Evolutionary conservation across 2,888 invertebrate species (phyloP).

Genomic region (Chloroclysta siterata): DNA sequence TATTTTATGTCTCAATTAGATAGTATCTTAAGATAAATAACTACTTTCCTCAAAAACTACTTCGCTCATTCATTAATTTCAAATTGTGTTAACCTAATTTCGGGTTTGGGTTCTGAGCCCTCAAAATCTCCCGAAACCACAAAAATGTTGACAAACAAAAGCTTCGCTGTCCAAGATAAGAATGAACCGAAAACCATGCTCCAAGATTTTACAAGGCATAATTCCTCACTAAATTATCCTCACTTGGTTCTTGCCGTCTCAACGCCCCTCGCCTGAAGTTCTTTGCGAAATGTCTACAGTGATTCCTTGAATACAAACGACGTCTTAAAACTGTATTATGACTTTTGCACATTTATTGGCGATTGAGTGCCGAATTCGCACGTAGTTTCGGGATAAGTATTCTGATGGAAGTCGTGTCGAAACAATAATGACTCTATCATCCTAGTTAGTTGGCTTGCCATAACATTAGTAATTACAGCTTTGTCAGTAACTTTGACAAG

Average conservation of each 20-base stretch:
- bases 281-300: slow-evolving; percentile 83
- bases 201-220: slow-evolving; percentile 68
- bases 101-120: background rate
- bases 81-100: background rate
- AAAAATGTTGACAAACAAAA: slow-evolving; percentile 41
- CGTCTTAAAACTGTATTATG: slow-evolving; percentile 77
- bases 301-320: slow-evolving; percentile 86
- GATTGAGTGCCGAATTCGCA: slow-evolving; percentile 63
- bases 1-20: background rate
- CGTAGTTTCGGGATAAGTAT: slow-evolving; percentile 41
- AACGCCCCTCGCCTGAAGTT: slow-evolving; percentile 68
- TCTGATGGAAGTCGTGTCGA: slow-evolving; percentile 8
- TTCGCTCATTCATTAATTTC: background rate
- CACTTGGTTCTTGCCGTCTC: slow-evolving; percentile 72
- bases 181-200: slow-evolving; percentile 50
- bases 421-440: background rate
- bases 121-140: slow-evolving; percentile 15
- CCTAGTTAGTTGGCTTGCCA: background rate
- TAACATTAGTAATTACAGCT: background rate
- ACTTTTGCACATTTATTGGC: slow-evolving; percentile 75
- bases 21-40: background rate
- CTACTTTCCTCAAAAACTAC: background rate
- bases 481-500: background rate
- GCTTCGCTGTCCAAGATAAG: slow-evolving; percentile 34
- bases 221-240: slow-evolving; percentile 79